These are phyloP conservation scores for Prunella fulvescens DNA, from an alignment of 2,113 vertebrate species.

Conservation along the genomic window DNA sequence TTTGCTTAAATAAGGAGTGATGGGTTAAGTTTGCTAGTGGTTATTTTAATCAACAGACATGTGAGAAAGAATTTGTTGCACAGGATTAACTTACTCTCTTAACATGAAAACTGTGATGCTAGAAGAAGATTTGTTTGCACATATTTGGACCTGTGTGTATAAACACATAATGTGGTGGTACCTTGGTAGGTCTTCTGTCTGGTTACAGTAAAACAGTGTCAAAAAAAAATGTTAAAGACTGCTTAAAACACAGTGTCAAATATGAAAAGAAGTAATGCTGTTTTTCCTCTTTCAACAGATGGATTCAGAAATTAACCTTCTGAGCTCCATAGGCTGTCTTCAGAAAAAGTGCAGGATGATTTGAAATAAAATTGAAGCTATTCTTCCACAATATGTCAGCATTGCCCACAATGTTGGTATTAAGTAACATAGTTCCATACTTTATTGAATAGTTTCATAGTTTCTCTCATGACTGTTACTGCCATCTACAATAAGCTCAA, in stretches of 20 bases:
- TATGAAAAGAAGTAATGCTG: not conserved
- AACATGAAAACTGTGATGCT: not conserved
- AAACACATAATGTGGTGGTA: not conserved
- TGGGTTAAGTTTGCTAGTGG: not conserved
- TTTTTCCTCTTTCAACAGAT: not conserved
- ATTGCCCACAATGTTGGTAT: not conserved
- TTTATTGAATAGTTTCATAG: not conserved
- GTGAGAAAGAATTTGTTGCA: not conserved
- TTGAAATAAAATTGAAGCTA: not conserved
- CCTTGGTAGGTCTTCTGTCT: not conserved
- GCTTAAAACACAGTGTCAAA: not conserved
- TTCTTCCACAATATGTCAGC: not conserved
- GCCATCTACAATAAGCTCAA: not conserved
- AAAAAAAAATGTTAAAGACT: not conserved
- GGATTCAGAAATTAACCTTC: not conserved
- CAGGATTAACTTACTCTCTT: not conserved
- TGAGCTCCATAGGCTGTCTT: not conserved
- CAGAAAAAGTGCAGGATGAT: not conserved
- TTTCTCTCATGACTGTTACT: not conserved
- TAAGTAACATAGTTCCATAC: not conserved
- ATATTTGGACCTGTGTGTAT: not conserved
- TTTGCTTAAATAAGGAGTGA: conserved; percentile 3
- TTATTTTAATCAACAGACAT: not conserved
- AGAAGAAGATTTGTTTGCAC: not conserved
- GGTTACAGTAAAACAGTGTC: not conserved